Base-by-base conservation (phyloP, 2,113 vertebrate species). In the Dissostichus mawsoni region DNA sequence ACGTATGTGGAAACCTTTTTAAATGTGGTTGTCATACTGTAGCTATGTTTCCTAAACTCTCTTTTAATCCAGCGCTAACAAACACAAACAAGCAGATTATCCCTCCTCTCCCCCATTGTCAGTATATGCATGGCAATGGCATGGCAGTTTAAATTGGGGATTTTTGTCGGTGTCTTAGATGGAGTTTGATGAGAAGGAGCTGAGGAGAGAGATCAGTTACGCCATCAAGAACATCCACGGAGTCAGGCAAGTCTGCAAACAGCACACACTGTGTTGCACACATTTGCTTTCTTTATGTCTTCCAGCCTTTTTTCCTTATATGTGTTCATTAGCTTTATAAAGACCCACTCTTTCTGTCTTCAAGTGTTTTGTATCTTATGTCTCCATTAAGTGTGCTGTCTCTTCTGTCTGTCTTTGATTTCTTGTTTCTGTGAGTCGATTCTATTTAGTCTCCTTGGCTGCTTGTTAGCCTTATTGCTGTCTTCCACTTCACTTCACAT, bases 191-290 rank as follows among this genome's bases (percentile, higher is more conserved):
- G 98, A 99, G 93, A 99, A 99, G 82, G 98, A 99, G 70, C 58
- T 99, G 84, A 87, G 98, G 73, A 91, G 96, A 45, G 98, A 99
- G 91, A 99, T 99, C 82, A 99, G 97, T 90, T 99, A 99, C 0
- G 98, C 98, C 67, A 99, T 99, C 83, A 99, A 99, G 92, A 99
- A 99, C 93, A 99, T 99, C 93, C 98, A 99, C 0, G 98, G 98
- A 10, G 97, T 99, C 87, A 99, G 98, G 98, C 96, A 96, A 96
- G 97, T 41, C 10, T 73, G 23, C n/a, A 16, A 59, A 63, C 59
- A 0, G 48, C n/a, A 13, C n/a, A 13, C 20, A 14, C 2, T 41
- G n/a, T 36, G 20, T 13, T 16, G 3, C 69, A 29, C 29, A 36
- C 33, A 36, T 66, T 36, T 78, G 14, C 44, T 33, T 55, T 56